Base-by-base conservation (phyloP, 2,888 invertebrate species). In the Nephrotoma appendiculata region DNA sequence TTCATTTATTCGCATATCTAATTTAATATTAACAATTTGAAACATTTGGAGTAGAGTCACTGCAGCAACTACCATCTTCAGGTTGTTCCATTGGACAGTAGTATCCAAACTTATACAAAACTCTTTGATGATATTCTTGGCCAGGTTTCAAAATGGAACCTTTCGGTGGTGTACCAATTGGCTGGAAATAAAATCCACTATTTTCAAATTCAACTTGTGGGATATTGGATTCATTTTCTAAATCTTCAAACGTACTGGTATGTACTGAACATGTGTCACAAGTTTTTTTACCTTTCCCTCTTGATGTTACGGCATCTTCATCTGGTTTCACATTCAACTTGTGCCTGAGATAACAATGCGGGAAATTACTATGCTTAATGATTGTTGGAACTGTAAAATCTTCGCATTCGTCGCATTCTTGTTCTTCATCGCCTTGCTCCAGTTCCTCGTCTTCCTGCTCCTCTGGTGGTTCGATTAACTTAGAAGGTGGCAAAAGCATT, bases 81-180 rank as follows among this genome's bases (percentile, higher is more conserved):
- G 84, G 42, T 42, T 1, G 9, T 42, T 42, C 42, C 41, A 43
- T 42, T 31, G 41, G n/a, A n/a, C 42, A 44, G n/a, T 86, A 45
- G 6, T 52, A 57, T 4, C 86, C 86, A 86, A 86, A 86, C 41
- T 86, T 86, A 11, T 57, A 86, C 12, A 48, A 31, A n/a, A 71
- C 57, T 12, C 0, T 48, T 5, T 86, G 86, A 41, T 45, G 52
- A 71, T 86, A 86, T 31, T 42, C 41, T 41, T 86, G 41, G 48
- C 86, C 86, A 19, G 86, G 86, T 71, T 57, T 86, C 12, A 86
- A 43, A 7, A 44, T 84, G 6, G 45, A 83, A 19, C 71, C 31
- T 7, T 41, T 19, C 44, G 83, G 83, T 31, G 86, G 86, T n/a
- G 41, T 45, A 6, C 41, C 45, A 12, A 45, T 41, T 83, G 84